Conservation (phyloP, 2,113 vertebrate genomes). For the Lathamus discolor region DNA sequence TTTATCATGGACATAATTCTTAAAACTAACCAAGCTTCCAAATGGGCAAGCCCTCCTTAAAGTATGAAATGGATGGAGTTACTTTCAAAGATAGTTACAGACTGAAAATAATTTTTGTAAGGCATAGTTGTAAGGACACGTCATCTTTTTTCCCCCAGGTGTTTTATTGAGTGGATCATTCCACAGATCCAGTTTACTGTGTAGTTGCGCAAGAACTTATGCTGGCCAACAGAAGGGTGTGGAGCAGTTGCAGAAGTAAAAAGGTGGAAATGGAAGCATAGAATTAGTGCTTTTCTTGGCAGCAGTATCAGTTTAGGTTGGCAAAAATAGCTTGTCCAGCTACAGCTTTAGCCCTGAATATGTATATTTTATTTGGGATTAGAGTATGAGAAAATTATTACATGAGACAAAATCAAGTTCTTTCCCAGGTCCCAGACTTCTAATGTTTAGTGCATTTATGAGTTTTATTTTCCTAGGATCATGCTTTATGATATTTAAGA, state of each 20-base stretch:
- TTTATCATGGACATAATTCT: not conserved
- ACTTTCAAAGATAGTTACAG: not conserved
- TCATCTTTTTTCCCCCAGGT: accelerated
- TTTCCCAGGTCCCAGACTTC: not conserved
- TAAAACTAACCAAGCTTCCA: not conserved
- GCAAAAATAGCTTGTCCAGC: not conserved
- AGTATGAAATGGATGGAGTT: not conserved
- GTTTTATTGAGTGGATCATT: not conserved
- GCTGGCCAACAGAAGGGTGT: not conserved
- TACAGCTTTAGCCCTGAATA: not conserved
- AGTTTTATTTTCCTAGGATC: not conserved
- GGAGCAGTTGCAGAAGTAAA: not conserved
- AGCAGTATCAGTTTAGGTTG: not conserved
- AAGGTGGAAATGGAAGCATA: not conserved
- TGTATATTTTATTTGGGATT: not conserved
- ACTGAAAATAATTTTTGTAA: not conserved
- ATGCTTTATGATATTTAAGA: not conserved
- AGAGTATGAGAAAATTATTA: not conserved
- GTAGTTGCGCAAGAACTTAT: not conserved
- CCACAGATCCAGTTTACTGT: not conserved
- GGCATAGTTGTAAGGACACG: not conserved
- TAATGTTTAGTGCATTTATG: not conserved
- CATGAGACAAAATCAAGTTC: not conserved
- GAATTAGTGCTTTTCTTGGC: not conserved
- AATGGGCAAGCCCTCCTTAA: not conserved